Percentiles rank a stretch among this genome's conserved stretches.
phyloP scores from a whole-genome alignment of 2,797 vertebrate genomes.

The Emys orbicularis region DNA sequence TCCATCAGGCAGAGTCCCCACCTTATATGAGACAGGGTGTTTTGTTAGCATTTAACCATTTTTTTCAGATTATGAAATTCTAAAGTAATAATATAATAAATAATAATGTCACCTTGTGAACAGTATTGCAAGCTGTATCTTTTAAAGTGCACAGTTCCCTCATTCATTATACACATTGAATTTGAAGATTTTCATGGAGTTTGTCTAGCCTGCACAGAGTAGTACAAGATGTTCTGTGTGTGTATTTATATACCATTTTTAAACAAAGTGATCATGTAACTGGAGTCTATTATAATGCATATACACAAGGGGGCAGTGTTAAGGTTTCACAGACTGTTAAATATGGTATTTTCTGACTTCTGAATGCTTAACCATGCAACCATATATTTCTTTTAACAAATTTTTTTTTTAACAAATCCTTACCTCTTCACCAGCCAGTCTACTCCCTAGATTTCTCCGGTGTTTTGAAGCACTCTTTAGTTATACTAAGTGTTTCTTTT shows the following conservation, averaged over 20 bases:
- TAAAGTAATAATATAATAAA: background rate
- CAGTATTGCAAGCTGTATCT: background rate
- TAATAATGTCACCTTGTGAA: background rate
- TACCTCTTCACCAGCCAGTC: background rate
- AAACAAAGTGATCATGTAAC: background rate
- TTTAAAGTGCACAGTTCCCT: background rate
- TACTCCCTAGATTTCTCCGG: background rate
- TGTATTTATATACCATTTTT: background rate
- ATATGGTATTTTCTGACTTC: background rate
- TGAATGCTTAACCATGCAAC: background rate
- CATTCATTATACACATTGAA: background rate
- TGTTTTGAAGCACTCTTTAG: slow-evolving; percentile 17
- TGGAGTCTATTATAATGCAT: background rate
- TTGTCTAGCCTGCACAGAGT: background rate
- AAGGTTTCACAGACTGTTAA: slow-evolving; percentile 33
- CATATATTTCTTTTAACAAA: background rate
- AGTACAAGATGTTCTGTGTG: background rate
- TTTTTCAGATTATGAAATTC: background rate
- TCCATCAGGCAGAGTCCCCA: background rate
- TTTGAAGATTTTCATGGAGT: background rate
- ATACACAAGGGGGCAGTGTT: slow-evolving; percentile 76
- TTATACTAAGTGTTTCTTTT: slow-evolving; percentile 2
- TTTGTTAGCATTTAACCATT: background rate
- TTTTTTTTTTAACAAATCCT: slow-evolving; percentile 1
- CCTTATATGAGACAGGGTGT: background rate